Evolutionary conservation across 2,113 vertebrate species (phyloP).

Genomic region (Triplophysa dalaica): DNA sequence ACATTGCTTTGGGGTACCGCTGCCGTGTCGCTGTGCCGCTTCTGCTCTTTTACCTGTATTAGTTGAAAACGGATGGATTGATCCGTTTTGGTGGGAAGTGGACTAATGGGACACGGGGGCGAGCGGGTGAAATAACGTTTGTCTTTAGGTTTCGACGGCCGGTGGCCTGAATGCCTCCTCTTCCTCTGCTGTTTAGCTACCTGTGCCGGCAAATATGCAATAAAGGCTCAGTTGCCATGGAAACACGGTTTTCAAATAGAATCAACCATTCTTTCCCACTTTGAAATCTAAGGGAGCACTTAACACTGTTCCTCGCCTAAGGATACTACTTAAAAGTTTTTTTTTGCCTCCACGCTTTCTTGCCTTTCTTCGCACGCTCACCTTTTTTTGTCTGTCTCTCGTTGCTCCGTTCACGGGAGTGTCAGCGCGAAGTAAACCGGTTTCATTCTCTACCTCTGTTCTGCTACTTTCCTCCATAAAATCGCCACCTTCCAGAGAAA

Average conservation of each 20-base stretch:
- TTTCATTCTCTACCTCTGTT: conserved; percentile 59
- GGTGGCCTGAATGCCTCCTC: conserved; percentile 42
- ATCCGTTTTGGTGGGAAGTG: conserved; percentile 5
- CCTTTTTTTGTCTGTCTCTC: conserved; percentile 23
- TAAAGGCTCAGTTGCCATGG: conserved; percentile 73
- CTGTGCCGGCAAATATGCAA: conserved; percentile 61
- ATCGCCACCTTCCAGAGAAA: conserved; percentile 46
- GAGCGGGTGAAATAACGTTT: conserved; percentile 8
- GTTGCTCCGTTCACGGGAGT: conserved; percentile 50
- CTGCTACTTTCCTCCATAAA: conserved; percentile 31
- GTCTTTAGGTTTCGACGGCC: conserved; percentile 16
- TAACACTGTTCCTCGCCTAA: conserved; percentile 72
- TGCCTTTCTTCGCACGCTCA: conserved; percentile 11
- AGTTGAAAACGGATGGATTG: conserved; percentile 11
- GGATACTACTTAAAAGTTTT: conserved; percentile 68
- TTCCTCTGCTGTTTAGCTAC: conserved; percentile 56
- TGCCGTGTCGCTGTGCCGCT: conserved; percentile 6
- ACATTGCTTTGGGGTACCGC: conserved; percentile 34
- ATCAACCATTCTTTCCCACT: conserved; percentile 72
- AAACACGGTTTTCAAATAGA: conserved; percentile 73
- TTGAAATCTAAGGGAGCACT: conserved; percentile 72
- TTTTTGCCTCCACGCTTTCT: conserved; percentile 26
- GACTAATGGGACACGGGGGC: background rate
- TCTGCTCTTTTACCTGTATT: conserved; percentile 15
- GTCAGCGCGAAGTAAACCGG: conserved; percentile 65